Evolutionary conservation across 1,140 invertebrate genomes (phyloP).

Genomic region (Mylabris phalerata): DNA sequence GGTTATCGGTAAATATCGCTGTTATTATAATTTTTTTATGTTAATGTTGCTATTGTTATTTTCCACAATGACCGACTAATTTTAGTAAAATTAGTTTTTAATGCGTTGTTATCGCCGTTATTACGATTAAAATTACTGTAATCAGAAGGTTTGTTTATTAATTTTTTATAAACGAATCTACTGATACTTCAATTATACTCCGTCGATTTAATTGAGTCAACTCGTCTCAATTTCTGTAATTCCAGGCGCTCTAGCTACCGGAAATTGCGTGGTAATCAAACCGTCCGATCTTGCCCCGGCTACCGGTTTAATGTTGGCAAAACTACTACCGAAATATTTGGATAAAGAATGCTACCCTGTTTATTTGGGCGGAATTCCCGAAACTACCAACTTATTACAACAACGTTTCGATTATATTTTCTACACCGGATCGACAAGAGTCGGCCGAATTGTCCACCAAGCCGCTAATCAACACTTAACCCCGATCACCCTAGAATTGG

Average conservation of each 20-base stretch:
- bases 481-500: conserved; percentile 89
- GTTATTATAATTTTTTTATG: neutral
- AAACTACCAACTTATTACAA: conserved; percentile 80
- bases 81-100: no score
- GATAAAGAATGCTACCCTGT: conserved; percentile 56
- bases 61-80: no score
- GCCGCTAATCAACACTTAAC: conserved; percentile 90
- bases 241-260: conserved; percentile 75
- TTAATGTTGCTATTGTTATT: no score
- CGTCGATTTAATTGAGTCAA: no score
- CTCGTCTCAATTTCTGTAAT: conserved; percentile 16
- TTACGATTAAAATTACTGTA: no score
- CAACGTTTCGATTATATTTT: conserved; percentile 96
- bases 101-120: no score
- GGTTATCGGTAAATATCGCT: conserved; percentile 24
- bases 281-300: conserved; percentile 88
- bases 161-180: no score
- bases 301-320: conserved; percentile 64
- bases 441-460: conserved; percentile 84
- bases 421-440: conserved; percentile 84
- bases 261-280: conserved; percentile 92
- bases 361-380: conserved; percentile 69
- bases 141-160: no score
- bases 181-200: no score
- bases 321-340: conserved; percentile 83